A percentile compares a stretch with the other conserved stretches of the same genome.
These are phyloP conservation scores for Bombus turneri DNA, from an alignment of 1,140 invertebrate genomes.

Conservation along the genomic window DNA sequence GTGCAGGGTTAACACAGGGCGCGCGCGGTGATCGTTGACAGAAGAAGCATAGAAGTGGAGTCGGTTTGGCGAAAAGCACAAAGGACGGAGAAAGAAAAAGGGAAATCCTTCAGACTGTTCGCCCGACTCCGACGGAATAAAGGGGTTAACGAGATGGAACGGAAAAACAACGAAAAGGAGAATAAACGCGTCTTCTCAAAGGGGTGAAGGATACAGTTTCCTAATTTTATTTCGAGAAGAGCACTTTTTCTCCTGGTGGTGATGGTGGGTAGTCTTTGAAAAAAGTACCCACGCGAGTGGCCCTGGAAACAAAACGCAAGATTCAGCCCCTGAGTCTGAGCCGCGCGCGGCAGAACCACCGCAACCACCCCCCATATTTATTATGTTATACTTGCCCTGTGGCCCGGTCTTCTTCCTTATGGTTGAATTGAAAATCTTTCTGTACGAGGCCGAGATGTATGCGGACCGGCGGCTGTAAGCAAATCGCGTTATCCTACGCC, in stretches of 20 bases:
- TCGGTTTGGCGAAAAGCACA: slow-evolving; percentile 46
- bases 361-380: slow-evolving; percentile 62
- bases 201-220: slow-evolving; percentile 66
- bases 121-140: slow-evolving; percentile 59
- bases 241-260: slow-evolving; percentile 52
- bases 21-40: slow-evolving; percentile 42
- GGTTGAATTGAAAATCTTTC: slow-evolving; percentile 80
- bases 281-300: slow-evolving; percentile 55
- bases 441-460: slow-evolving; percentile 71
- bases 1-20: not conserved
- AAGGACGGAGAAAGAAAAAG: slow-evolving; percentile 43
- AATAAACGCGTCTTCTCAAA: slow-evolving; percentile 68
- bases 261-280: slow-evolving; percentile 49
- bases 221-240: slow-evolving; percentile 69
- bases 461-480: slow-evolving; percentile 75
- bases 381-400: slow-evolving; percentile 73
- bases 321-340: slow-evolving; percentile 37
- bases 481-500: slow-evolving; percentile 80
- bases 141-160: slow-evolving; percentile 69
- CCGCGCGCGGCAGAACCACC: slow-evolving; percentile 25
- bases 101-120: slow-evolving; percentile 57
- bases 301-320: slow-evolving; percentile 57
- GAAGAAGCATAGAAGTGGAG: slow-evolving; percentile 32
- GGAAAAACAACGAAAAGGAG: slow-evolving; percentile 65
- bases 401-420: slow-evolving; percentile 73